phyloP scores from a whole-genome alignment of 2,888 invertebrate genomes.

The Calliphora vomitoria region DNA sequence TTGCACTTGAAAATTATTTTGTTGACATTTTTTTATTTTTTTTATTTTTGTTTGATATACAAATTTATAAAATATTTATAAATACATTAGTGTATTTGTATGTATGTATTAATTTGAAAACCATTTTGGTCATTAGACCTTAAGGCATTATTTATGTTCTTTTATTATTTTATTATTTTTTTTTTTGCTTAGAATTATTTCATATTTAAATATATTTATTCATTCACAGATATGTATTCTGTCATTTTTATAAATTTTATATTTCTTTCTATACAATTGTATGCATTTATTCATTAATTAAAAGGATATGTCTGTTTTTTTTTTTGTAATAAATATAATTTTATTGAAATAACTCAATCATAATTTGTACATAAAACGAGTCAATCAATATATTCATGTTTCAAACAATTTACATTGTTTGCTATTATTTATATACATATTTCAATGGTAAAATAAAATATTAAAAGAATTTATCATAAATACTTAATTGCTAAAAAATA shows the following conservation, averaged over 20 bases:
- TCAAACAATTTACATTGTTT: neutral
- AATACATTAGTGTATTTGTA: neutral
- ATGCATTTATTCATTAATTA: neutral
- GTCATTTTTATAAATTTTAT: neutral
- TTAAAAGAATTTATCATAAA: too few relatives aligned
- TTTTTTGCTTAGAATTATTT: neutral
- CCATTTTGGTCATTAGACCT: conserved; percentile 13
- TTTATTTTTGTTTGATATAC: neutral
- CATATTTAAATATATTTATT: neutral
- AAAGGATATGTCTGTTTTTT: neutral
- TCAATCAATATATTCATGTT: conserved; percentile 2
- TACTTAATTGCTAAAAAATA: too few relatives aligned
- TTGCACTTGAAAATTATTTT: conserved; percentile 73
- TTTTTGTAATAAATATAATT: neutral
- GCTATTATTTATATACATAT: neutral
- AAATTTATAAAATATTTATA: neutral
- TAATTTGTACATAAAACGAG: neutral
- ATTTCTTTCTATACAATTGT: neutral
- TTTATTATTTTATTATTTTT: neutral
- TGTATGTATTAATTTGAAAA: neutral
- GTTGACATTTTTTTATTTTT: conserved; percentile 65
- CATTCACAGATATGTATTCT: neutral
- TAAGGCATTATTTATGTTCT: neutral
- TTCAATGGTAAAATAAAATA: neutral
- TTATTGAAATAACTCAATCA: conserved; percentile 18